Evolutionary conservation across 2,113 vertebrate species (phyloP).

Genomic region (Pangasianodon hypophthalmus): DNA sequence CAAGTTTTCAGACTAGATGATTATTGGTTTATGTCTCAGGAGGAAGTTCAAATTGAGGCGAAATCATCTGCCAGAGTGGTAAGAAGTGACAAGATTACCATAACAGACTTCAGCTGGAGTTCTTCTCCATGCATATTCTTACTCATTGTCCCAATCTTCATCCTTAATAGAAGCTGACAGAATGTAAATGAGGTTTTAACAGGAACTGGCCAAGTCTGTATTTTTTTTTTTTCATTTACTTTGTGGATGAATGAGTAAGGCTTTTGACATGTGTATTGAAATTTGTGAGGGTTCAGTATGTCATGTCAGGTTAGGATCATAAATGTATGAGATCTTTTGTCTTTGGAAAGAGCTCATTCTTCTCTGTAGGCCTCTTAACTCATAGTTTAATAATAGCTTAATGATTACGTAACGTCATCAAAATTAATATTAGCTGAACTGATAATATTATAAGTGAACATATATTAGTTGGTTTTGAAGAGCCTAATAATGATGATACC

Average conservation of each 20-base stretch:
- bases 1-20: slow-evolving; percentile 59
- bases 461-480: slow-evolving; percentile 5
- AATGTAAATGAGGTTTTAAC: slow-evolving; percentile 86
- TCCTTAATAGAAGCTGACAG: slow-evolving; percentile 85
- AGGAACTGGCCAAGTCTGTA: slow-evolving; percentile 81
- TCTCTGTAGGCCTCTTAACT: slow-evolving; percentile 8
- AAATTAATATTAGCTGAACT: slow-evolving; percentile 4
- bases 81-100: slow-evolving; percentile 69
- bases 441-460: not conserved
- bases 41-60: slow-evolving; percentile 51
- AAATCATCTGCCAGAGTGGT: slow-evolving; percentile 66
- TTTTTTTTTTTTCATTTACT: slow-evolving; percentile 83
- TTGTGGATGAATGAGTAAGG: slow-evolving; percentile 81
- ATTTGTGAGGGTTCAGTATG: slow-evolving; percentile 69
- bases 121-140: slow-evolving; percentile 70
- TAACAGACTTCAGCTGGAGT: slow-evolving; percentile 62
- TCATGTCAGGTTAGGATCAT: slow-evolving; percentile 77
- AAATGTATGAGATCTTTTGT: slow-evolving; percentile 49
- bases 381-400: not conserved
- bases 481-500: not conserved
- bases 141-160: slow-evolving; percentile 67
- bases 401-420: slow-evolving; percentile 6
- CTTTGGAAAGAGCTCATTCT: slow-evolving; percentile 60
- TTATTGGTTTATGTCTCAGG: slow-evolving; percentile 58
- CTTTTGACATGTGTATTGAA: slow-evolving; percentile 79